Conservation (phyloP, 1,140 invertebrate species). For the Drosophila eugracilis region DNA sequence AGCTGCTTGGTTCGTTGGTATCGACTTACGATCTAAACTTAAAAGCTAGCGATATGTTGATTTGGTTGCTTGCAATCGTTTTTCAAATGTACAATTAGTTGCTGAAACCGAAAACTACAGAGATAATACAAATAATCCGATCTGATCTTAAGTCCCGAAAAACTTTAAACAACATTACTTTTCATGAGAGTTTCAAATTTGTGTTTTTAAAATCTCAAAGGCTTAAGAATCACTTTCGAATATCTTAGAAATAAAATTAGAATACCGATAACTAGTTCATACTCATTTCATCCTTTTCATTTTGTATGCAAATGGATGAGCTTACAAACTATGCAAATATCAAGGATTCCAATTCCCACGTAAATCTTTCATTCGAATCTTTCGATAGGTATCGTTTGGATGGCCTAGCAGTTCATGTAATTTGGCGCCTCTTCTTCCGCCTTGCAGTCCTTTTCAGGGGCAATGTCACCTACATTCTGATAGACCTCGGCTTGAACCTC, state of each 20-base stretch:
- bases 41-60: constrained; percentile 60
- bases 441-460: constrained; percentile 21
- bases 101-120: constrained; percentile 50
- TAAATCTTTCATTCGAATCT: constrained; percentile 8
- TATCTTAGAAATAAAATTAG: constrained; percentile 31
- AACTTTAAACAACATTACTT: too few species aligned
- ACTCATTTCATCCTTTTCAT: constrained; percentile 70
- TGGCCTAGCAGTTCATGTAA: constrained; percentile 81
- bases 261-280: constrained; percentile 73
- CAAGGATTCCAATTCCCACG: neutral
- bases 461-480: constrained; percentile 68
- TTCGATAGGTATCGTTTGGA: constrained; percentile 25
- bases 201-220: neutral
- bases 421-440: constrained; percentile 56
- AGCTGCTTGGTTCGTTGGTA: constrained; percentile 52
- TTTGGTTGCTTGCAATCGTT: constrained; percentile 75
- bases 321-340: constrained; percentile 39
- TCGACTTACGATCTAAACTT: constrained; percentile 44
- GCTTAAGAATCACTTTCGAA: neutral
- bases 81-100: constrained; percentile 66
- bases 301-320: constrained; percentile 28
- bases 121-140: constrained; percentile 41
- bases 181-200: neutral
- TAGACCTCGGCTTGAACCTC: constrained; percentile 81
- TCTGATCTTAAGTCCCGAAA: neutral